These are phyloP conservation scores for Dufourea novaeangliae DNA, from an alignment of 1,140 invertebrate genomes.

Conservation along the genomic window DNA sequence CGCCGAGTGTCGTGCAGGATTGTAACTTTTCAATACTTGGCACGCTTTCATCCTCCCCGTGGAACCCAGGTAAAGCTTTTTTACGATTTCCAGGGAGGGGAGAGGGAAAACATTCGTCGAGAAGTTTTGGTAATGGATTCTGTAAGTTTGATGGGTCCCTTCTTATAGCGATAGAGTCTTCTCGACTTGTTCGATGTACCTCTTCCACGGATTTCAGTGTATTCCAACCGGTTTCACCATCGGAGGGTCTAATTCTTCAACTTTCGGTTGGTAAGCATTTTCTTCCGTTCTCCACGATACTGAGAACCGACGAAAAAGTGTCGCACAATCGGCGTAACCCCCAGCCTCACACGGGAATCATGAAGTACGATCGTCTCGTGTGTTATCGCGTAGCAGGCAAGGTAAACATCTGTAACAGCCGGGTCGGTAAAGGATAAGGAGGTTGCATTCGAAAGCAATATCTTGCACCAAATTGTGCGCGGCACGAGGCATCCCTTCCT, in stretches of 20 bases:
- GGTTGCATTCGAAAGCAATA: slow-evolving; percentile 71
- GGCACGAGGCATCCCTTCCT: slow-evolving; percentile 62
- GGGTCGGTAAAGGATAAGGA: slow-evolving; percentile 62
- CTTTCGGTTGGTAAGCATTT: background rate
- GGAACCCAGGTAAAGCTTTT: background rate
- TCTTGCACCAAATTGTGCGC: slow-evolving; percentile 72
- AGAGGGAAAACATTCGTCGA: background rate
- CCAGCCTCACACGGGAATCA: slow-evolving; percentile 29
- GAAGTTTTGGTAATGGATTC: background rate
- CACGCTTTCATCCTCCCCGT: background rate
- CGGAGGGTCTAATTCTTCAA: background rate
- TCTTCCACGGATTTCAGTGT: too few species aligned
- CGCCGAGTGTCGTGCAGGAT: slow-evolving; percentile 5
- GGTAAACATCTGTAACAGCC: slow-evolving; percentile 70
- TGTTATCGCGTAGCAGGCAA: slow-evolving; percentile 56
- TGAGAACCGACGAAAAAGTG: background rate
- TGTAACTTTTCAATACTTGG: slow-evolving; percentile 42
- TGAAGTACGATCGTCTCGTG: slow-evolving; percentile 15
- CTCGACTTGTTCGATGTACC: background rate
- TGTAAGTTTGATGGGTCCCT: background rate
- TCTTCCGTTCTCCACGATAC: background rate
- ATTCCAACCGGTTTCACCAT: too few species aligned
- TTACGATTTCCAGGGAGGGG: background rate
- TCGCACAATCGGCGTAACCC: slow-evolving; percentile 9
- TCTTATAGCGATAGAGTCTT: background rate